Conservation (phyloP, 2,797 vertebrate genomes). For the Lacerta bilineata region DNA sequence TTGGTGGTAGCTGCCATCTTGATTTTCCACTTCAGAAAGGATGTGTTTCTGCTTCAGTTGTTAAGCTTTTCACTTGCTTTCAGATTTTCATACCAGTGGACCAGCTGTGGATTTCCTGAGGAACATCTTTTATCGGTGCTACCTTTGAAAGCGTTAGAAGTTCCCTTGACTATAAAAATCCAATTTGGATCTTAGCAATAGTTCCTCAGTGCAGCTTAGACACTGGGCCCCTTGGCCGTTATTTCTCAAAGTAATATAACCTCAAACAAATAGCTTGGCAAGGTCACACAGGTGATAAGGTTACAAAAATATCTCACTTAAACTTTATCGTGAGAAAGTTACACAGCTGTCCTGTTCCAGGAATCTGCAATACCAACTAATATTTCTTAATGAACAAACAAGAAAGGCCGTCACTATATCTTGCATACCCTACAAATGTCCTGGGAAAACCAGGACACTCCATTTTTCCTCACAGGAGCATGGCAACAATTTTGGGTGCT, state of each 20-base stretch:
- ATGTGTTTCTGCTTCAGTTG: rapidly evolving
- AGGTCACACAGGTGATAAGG: conserved; percentile 30
- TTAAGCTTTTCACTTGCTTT: conserved; percentile 37
- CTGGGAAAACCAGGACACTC: no score
- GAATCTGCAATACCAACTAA: not conserved
- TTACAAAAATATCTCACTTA: conserved; percentile 6
- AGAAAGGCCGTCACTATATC: not conserved
- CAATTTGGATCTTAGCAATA: not conserved
- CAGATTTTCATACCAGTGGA: conserved; percentile 10
- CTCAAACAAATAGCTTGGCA: conserved; percentile 27
- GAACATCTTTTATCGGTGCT: not conserved
- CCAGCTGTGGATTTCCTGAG: conserved; percentile 2
- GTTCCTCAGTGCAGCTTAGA: not conserved
- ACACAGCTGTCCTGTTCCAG: conserved; percentile 23
- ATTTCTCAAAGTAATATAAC: conserved; percentile 33
- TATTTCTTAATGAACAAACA: conserved; percentile 6
- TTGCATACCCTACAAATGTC: no score
- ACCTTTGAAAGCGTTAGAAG: conserved; percentile 7
- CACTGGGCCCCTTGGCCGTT: rapidly evolving
- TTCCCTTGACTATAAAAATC: conserved; percentile 18
- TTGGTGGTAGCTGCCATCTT: not conserved
- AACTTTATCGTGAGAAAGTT: conserved; percentile 24
- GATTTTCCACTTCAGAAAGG: conserved; percentile 1
- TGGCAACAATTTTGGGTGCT: no score
- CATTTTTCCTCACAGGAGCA: no score